phyloP scores from a whole-genome alignment of 2,113 vertebrate species.

The Hemiscyllium ocellatum region DNA sequence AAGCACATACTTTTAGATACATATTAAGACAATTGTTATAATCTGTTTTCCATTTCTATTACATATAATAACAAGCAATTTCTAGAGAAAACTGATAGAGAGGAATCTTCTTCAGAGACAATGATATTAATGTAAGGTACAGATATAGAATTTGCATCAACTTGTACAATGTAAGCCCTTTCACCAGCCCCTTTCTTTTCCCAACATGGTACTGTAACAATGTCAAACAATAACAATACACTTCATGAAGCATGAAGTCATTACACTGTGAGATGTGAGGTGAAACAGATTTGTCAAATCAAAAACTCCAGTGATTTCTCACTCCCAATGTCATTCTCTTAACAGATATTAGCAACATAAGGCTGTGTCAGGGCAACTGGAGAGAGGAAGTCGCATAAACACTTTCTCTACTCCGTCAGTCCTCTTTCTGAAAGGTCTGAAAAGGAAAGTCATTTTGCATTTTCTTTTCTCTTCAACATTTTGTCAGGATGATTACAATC shows the following conservation, averaged over 20 bases:
- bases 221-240: constrained; percentile 33
- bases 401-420: neutral
- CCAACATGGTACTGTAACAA: neutral
- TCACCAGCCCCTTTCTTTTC: neutral
- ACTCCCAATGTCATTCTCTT: constrained; percentile 28
- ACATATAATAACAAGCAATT: neutral
- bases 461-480: neutral
- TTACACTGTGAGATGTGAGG: constrained; percentile 27
- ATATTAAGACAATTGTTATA: constrained; percentile 6
- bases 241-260: constrained; percentile 29
- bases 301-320: constrained; percentile 18
- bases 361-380: neutral
- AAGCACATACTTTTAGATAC: neutral
- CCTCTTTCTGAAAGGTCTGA: neutral
- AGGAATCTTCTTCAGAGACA: neutral
- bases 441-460: neutral
- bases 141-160: neutral
- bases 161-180: neutral
- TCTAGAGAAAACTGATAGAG: neutral
- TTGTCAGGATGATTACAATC: neutral
- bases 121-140: neutral
- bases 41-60: neutral
- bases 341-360: neutral
- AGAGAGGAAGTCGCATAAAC: neutral
- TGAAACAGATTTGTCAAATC: constrained; percentile 36